Evolutionary conservation across 2,113 vertebrate genomes (phyloP), one percentile per base, ranked within the genome.

Genomic region (Pseudorhombus dupliciocellatus): DNA sequence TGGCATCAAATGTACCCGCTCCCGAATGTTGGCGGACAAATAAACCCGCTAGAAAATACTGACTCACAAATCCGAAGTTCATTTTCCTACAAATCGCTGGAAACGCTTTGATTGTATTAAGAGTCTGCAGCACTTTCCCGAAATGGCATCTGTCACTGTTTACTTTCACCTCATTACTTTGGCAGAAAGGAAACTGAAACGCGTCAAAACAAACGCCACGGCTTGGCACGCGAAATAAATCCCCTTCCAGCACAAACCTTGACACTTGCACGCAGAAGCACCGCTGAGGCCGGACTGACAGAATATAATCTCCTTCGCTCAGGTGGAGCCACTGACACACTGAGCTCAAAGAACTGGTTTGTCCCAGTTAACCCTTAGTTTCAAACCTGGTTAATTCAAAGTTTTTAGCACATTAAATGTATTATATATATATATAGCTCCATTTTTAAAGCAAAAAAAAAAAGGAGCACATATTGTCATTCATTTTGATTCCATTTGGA

Each of bases 301-400:
- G 71, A 81, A 81, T 58, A 68, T 83, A 81, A 85, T 85, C 77
- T 83, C 53, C 40, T 50, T 75, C 4, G 8, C 15, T n/a, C 71
- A 83, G 77, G 55, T 70, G 64, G 68, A 75, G 60, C 67, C 40
- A 8, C 12, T 44, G 40, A 44, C 40, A 18, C 14, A 5, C 5
- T 18, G 40, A 6, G 5, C 5, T 44, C 16, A 44, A 12, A 37
- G 14, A 18, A n/a, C n/a, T n/a, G n/a, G 40, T 44, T 44, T 44
- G 40, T 18, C 40, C 40, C 6, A 15, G 40, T 42, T 15, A 44
- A 44, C 40, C 40, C 18, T 18, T 7, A 44, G 15, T 16, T 44
- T 18, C 34, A 37, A 37, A 37, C 34, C 34, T 11, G 10, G 10
- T 12, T 37, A 37, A 37, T 12, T 37, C 34, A 12, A n/a, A n/a